These are phyloP conservation scores for Drosophila carrolli DNA, from an alignment of 1,140 invertebrate species.

Conservation along the genomic window DNA sequence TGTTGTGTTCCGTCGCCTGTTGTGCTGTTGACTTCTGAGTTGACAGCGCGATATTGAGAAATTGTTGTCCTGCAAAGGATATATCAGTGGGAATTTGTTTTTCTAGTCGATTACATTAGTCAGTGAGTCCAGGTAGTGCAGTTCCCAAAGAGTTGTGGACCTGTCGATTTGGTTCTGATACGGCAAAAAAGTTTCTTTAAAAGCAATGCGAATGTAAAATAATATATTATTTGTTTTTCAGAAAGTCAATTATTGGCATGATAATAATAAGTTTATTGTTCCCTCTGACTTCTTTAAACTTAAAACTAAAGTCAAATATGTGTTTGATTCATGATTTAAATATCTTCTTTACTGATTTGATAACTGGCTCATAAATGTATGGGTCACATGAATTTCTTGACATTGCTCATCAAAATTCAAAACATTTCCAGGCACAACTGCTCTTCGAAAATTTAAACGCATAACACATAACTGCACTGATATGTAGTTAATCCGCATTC, in stretches of 20 bases:
- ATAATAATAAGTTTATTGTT: too few species aligned
- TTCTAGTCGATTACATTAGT: conserved; percentile 39
- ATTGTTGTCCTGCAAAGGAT: conserved; percentile 40
- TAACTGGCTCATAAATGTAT: neutral
- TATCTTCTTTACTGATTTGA: neutral
- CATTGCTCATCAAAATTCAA: conserved; percentile 17
- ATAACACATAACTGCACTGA: conserved; percentile 8
- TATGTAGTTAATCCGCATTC: conserved; percentile 26
- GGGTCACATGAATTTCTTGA: neutral
- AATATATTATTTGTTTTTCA: too few species aligned
- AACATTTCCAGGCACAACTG: neutral
- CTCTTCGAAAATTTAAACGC: neutral
- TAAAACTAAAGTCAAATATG: neutral
- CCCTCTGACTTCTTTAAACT: too few species aligned
- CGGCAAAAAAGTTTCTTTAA: neutral
- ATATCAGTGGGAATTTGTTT: conserved; percentile 42
- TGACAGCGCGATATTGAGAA: conserved; percentile 41
- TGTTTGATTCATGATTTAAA: neutral
- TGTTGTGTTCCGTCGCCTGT: conserved; percentile 46
- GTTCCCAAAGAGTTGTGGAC: conserved; percentile 1
- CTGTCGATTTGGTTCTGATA: neutral
- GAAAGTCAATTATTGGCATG: too few species aligned
- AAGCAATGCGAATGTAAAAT: too few species aligned
- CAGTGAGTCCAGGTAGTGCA: conserved; percentile 5
- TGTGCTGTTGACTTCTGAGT: conserved; percentile 37